Base-by-base conservation (phyloP, 2,888 invertebrate species). In the Rhorus exstirpatorius region DNA sequence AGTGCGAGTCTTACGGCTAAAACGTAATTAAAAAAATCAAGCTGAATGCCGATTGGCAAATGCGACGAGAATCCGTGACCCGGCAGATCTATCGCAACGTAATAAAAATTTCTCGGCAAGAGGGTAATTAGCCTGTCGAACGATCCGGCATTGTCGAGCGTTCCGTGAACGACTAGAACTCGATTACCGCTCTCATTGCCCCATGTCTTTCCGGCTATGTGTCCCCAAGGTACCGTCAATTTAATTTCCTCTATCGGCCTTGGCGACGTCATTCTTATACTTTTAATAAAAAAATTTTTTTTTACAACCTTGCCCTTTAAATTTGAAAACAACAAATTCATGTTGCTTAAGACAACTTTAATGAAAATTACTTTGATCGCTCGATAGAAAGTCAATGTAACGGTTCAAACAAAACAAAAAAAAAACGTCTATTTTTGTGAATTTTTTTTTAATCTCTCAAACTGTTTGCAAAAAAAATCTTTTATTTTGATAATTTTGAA, bases 181-280 rank as follows among this genome's bases (percentile, higher is more conserved):
- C 53, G 72, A 87, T 86, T 41, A 83, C 90, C 75, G 19, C 90
- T 81, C 7, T 89, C 86, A 6, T 87, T 83, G 8, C 93, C 93
- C 84, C 90, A 90, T 2, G 90, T 70, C 93, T 93, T 93, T 93
- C 94, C 93, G 83, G 94, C 93, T 44, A 95, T 87, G 82, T 94
- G 93, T 51, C 95, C 95, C 95, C 95, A 95, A 2, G 95, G 95
- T 0, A 94, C 94, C 0, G 92, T 85, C 1, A 95, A 88, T 74
- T 89, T 90, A 89, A 94, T 88, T 89, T 94, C 94, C 51, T 63
- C 79, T 10, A 68, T 17, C 26, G 2, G 46, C 21, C 10, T 81
- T 6, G 44, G 31, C 3, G 75, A 17, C 8, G 21, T 72, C 78
- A 83, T 80, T 24, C 31, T 65, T 19, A 82, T 76, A 21, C 70